Percentiles rank a stretch among this genome's conserved stretches.
phyloP scores from a whole-genome alignment of 2,113 vertebrate genomes.

The Passerina amoena region DNA sequence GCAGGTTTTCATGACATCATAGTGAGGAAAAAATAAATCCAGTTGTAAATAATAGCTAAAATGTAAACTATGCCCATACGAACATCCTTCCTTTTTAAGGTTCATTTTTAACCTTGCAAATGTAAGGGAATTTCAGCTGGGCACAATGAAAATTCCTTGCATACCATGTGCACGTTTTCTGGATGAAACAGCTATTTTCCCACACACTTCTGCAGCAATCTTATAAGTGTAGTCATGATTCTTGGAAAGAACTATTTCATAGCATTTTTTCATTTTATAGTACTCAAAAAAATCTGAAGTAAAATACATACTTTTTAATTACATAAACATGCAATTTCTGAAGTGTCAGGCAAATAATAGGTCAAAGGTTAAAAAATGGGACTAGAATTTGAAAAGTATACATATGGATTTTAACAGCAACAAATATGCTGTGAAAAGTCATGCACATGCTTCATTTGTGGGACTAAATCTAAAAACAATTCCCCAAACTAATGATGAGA shows the following conservation, averaged over 20 bases:
- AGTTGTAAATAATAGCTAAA: slow-evolving; percentile 31
- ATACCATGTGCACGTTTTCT: slow-evolving; percentile 48
- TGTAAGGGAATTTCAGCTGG: slow-evolving; percentile 45
- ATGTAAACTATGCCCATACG: slow-evolving; percentile 42
- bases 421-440: neutral
- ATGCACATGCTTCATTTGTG: neutral
- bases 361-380: neutral
- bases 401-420: neutral
- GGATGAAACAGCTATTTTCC: slow-evolving; percentile 52
- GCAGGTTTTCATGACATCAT: slow-evolving; percentile 20
- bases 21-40: slow-evolving; percentile 57
- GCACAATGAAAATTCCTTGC: slow-evolving; percentile 63
- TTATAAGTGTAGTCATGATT: neutral
- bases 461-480: neutral
- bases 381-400: neutral
- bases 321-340: neutral
- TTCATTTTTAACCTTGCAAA: slow-evolving; percentile 30
- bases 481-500: neutral
- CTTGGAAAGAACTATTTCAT: neutral
- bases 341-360: neutral
- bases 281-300: neutral
- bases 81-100: slow-evolving; percentile 44
- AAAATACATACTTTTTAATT: neutral
- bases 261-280: neutral
- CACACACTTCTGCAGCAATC: slow-evolving; percentile 16